Evolutionary conservation across 1,140 invertebrate species (phyloP).

Genomic region (Meteorus sp.): DNA sequence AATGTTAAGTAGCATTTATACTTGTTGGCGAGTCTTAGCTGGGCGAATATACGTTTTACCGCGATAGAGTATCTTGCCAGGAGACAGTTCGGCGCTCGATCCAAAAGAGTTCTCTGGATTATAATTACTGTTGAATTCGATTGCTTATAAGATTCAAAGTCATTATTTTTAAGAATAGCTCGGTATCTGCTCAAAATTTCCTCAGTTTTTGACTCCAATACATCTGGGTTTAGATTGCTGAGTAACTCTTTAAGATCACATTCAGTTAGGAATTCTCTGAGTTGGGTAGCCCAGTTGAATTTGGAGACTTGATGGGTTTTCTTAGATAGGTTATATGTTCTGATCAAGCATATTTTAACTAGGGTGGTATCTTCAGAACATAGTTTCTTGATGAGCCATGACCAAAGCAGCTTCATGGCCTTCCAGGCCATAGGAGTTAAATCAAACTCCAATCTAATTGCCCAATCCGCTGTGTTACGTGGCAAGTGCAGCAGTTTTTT

Average conservation of each 20-base stretch:
- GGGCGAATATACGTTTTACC: conserved; percentile 8
- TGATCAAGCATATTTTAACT: neutral
- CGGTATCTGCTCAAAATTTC: conserved; percentile 3
- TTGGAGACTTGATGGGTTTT: neutral
- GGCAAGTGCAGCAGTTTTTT: conserved; percentile 21
- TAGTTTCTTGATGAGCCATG: neutral
- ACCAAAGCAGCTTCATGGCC: neutral
- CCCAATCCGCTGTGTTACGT: conserved; percentile 17
- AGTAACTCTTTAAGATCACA: neutral
- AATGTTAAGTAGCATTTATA: neutral
- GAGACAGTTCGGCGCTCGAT: neutral
- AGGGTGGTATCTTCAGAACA: neutral
- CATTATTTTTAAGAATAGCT: neutral
- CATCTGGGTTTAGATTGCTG: neutral
- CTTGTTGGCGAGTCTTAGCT: neutral
- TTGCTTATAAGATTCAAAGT: neutral
- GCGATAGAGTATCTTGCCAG: neutral
- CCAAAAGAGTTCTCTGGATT: conserved; percentile 1
- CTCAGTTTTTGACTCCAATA: neutral
- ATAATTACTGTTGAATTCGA: neutral
- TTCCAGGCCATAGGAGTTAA: neutral
- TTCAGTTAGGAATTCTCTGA: conserved; percentile 6
- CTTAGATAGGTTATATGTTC: neutral
- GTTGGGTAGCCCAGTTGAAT: conserved; percentile 11
- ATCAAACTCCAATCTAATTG: conserved; percentile 18